Evolutionary conservation across 2,797 vertebrate species (phyloP), one percentile per base, ranked within the genome.

Genomic region (Catharus ustulatus): DNA sequence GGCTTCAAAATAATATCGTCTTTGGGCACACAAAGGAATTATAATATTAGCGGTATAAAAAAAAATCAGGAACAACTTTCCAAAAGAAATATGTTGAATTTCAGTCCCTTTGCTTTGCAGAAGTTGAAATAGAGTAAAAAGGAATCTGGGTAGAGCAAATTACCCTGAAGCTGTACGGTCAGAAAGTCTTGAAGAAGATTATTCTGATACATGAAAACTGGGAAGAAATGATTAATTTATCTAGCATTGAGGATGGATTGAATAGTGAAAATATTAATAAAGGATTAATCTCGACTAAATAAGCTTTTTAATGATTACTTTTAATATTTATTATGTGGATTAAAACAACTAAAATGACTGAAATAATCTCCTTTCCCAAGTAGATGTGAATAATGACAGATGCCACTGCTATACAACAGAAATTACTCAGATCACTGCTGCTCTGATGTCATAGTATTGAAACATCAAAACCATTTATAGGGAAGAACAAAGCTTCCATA

Each of bases 331-430:
- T 93, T 91, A 48, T 68, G 40, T 78, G 88, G 74, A 93, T 94
- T 94, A 95, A 93, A 94, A 87, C 27, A 23, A 30, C 63, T 94
- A 94, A 94, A 95, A 89, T 88, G 77, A 20, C 54, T 83, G 49
- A 93, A 97, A 92, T 97, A 93, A 92, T 93, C 87, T 94, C 36
- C 78, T 90, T 97, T 74, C 49, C 29, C 67, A 78, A 91, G 86
- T 2, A 5, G 71, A 82, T 63, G 57, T 7, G 38, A 76, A 55
- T 92, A 92, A 87, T 84, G 75, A 85, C 91, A 96, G 79, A 83
- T 85, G 72, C 46, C 46, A 61, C 68, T 83, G 61, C 52, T 95
- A 4, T 36, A 90, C 49, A 91, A 80, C 6, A 61, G 57, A 75
- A 93, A 90, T 85, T 77, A 64, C 32, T 80, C 68, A 45, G 59